Evolutionary conservation across 2,113 vertebrate genomes (phyloP).

Genomic region (Rhabdomys dilectus): DNA sequence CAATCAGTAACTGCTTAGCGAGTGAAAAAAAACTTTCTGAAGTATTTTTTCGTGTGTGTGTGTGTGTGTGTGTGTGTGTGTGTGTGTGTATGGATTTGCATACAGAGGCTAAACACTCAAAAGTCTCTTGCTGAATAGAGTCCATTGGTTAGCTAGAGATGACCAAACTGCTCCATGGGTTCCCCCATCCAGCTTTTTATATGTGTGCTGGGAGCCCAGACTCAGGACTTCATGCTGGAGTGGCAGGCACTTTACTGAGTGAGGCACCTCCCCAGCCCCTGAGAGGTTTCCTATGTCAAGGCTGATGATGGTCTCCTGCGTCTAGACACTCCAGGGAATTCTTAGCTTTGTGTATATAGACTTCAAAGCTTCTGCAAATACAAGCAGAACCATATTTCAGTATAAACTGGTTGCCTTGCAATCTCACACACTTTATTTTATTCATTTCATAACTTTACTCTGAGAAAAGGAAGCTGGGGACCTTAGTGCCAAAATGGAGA

Average conservation of each 20-base stretch:
- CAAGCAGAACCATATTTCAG: not conserved
- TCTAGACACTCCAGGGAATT: not conserved
- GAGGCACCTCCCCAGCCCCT: too few species aligned
- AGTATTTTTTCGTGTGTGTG: not conserved
- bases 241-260: not conserved
- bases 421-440: not conserved
- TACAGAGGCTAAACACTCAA: not conserved
- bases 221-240: not conserved
- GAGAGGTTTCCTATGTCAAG: not conserved
- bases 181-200: not conserved
- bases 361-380: not conserved
- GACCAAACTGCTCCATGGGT: not conserved
- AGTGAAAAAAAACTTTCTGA: not conserved
- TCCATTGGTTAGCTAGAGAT: not conserved
- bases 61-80: not conserved
- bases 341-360: not conserved
- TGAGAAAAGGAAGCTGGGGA: not conserved
- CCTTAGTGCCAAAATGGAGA: not conserved
- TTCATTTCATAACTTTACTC: slow-evolving; percentile 8
- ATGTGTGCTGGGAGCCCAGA: not conserved
- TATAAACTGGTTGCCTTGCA: not conserved
- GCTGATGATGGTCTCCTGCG: not conserved
- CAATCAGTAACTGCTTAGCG: not conserved
- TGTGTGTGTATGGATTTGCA: not conserved
- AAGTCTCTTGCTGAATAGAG: not conserved